These are phyloP conservation scores for Trachelipus rathkii DNA, from an alignment of 1,140 invertebrate genomes.

Conservation along the genomic window DNA sequence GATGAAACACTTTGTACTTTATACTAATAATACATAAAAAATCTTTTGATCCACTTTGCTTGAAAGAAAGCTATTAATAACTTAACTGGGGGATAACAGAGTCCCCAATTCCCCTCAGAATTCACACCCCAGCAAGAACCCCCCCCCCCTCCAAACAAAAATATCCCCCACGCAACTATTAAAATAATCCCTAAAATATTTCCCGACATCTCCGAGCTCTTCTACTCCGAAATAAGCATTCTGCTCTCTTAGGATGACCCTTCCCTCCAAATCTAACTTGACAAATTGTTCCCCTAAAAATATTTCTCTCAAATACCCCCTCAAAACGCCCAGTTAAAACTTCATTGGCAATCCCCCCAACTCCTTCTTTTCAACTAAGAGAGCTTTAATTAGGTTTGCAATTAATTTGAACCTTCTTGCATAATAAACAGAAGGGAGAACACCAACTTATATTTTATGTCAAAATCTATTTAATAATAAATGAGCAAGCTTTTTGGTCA, in stretches of 20 bases:
- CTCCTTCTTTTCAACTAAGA: background rate
- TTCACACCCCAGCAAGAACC: background rate
- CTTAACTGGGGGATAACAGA: background rate
- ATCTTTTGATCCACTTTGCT: background rate
- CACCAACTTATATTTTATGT: background rate
- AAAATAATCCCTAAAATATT: too few relatives aligned
- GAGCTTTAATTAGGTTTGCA: constrained; percentile 9
- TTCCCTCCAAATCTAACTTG: too few relatives aligned
- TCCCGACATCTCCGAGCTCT: too few relatives aligned
- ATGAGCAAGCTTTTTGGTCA: too few relatives aligned
- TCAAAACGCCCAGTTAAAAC: too few relatives aligned
- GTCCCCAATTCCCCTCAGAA: background rate
- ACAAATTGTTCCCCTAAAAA: too few relatives aligned
- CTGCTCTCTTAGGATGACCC: too few relatives aligned
- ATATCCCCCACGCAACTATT: too few relatives aligned
- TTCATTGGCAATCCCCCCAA: background rate
- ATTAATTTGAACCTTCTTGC: constrained; percentile 8
- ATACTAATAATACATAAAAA: background rate
- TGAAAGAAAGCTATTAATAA: background rate
- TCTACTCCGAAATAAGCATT: too few relatives aligned
- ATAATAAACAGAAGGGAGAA: constrained; percentile 5
- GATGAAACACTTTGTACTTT: too few relatives aligned
- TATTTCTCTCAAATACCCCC: too few relatives aligned
- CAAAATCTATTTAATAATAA: constrained; percentile 1
- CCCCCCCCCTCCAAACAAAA: background rate